phyloP scores from a whole-genome alignment of 2,113 vertebrate genomes.

The Martes martes region DNA sequence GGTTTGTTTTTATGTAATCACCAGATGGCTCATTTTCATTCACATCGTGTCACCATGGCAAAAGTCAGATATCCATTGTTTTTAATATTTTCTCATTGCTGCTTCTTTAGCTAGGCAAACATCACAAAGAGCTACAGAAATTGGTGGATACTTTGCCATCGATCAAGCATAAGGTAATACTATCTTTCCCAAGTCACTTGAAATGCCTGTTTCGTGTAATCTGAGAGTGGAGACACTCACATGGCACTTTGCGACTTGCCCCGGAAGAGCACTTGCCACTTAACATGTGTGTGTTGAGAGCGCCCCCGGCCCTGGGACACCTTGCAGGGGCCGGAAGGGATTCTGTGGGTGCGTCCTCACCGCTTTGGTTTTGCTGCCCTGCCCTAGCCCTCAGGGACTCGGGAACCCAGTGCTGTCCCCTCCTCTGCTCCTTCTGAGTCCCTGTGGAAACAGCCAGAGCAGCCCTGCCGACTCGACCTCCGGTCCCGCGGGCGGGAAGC shows the following conservation, averaged over 20 bases:
- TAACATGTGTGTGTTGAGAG: not conserved
- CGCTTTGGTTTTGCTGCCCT: not conserved
- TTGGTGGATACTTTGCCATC: conserved; percentile 93
- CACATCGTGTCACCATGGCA: not conserved
- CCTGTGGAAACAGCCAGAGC: not conserved
- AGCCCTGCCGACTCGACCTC: not conserved
- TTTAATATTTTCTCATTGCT: conserved; percentile 9
- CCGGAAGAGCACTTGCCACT: not conserved
- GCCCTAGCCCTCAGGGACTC: not conserved
- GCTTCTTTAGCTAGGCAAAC: conserved; percentile 88
- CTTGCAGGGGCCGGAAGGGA: not conserved
- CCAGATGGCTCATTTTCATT: conserved; percentile 47
- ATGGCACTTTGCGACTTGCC: not conserved
- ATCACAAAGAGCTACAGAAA: conserved; percentile 93
- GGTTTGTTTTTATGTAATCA: conserved; percentile 40
- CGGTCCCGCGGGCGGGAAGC: not conserved
- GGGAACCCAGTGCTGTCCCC: not conserved
- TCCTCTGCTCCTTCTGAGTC: not conserved
- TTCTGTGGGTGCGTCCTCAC: not conserved
- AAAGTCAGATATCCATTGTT: not conserved
- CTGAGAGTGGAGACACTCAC: not conserved
- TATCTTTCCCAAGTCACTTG: not conserved
- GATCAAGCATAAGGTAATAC: conserved; percentile 93
- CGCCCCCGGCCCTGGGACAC: too few species aligned
- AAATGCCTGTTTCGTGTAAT: not conserved